Evolutionary conservation across 2,113 vertebrate genomes (phyloP), one percentile per base, ranked within the genome.

Genomic region (Gadus chalcogrammus): DNA sequence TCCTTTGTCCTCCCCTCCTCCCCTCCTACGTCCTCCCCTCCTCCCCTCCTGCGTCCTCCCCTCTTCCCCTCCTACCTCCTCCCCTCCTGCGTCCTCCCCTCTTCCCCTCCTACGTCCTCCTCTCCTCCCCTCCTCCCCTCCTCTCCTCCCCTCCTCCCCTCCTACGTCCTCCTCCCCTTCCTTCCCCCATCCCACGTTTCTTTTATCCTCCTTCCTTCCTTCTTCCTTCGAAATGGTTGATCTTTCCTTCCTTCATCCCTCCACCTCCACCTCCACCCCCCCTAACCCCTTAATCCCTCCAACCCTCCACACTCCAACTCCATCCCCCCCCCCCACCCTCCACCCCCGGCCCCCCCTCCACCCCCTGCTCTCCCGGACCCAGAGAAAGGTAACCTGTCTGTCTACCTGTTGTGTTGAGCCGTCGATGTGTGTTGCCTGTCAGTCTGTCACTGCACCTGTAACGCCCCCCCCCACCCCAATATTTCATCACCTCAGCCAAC

Each of bases 371-470:
- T 69, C 77, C 3, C 69, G 89, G 81, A 87, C 61, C 71, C 85
- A 90, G 89, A 87, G 89, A 90, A 89, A 89, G 89, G 89, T 90
- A 89, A 88, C 73, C 31, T 55, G 11, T 55, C 52, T 16, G 1
- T 55, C 52, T 16, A 55, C 52, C 52, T 16, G 0, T 56, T 71
- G 67, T 83, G 81, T 79, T 53, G 68, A 17, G 31, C 67, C 71
- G 72, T 70, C 27, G 22, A 67, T 61, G 63, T 79, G 31, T 31
- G 31, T 31, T 31, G 31, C 4, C 31, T 31, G 31, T 31, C 31
- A 75, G 52, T 68, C 48, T 35, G 16, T 67, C 69, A 2, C 17
- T 48, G 15, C 55, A 15, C 42, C 1, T 61, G 52, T 58, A 56
- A 58, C 28, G 70, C 64, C 77, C 67, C 68, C 61, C 31, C n/a